Percentiles rank a stretch among this genome's conserved stretches.
Evolutionary conservation across 1,140 invertebrate genomes (phyloP).

Genomic region (Metopolophium dirhodum): DNA sequence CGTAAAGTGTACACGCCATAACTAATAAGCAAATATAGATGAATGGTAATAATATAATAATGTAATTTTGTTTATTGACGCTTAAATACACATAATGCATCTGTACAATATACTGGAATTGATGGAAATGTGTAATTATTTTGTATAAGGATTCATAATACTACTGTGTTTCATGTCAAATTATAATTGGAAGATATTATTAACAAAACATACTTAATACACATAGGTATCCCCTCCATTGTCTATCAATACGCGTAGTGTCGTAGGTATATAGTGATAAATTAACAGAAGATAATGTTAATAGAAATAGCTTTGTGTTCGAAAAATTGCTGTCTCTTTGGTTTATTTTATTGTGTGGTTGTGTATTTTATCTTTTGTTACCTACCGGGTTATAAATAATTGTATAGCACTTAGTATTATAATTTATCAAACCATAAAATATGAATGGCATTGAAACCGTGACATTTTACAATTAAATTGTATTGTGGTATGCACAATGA

Average conservation of each 20-base stretch:
- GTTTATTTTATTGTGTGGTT: not conserved
- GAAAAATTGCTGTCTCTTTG: not conserved
- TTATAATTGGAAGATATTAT: conserved; percentile 14
- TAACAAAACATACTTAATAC: not conserved
- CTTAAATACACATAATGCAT: not conserved
- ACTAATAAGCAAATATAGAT: conserved; percentile 3
- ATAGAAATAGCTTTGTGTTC: not conserved
- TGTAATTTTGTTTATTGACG: not conserved
- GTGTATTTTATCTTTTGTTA: conserved; percentile 13
- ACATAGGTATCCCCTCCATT: not conserved
- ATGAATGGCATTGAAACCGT: not conserved
- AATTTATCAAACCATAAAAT: not conserved
- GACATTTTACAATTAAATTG: conserved; percentile 10
- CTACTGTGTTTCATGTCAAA: not conserved
- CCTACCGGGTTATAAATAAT: not conserved
- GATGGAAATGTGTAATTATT: not conserved
- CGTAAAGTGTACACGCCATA: not conserved
- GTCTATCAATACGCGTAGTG: not conserved
- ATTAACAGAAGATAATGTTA: not conserved
- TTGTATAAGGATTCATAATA: not conserved
- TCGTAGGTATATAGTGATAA: not conserved
- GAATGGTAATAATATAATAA: not conserved
- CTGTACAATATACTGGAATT: not conserved
- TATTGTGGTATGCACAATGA: not conserved
- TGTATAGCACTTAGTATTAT: not conserved